Base-by-base conservation (phyloP, 2,888 invertebrate species). In the Catocala sponsa region DNA sequence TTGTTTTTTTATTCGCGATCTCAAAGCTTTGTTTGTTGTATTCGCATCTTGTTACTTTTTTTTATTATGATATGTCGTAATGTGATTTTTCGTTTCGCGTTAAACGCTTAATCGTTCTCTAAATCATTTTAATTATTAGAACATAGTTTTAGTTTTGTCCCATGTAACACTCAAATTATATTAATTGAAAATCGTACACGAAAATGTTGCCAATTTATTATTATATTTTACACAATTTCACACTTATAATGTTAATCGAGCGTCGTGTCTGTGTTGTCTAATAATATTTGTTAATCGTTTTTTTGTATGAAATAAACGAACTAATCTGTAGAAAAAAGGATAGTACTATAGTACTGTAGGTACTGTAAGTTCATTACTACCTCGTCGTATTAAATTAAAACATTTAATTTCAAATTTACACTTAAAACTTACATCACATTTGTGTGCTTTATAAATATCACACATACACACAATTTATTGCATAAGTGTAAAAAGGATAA, bases 21-120 rank as follows among this genome's bases (percentile, higher is more conserved):
- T 78, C 78, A 78, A 25, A 64, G 73, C 76, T 78, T 71, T 64
- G 59, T 69, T 63, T 63, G 54, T 76, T 74, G 56, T 63, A 62
- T 63, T 68, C 50, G 55, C 44, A 13, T 62, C 51, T 69, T 63
- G 62, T 72, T 66, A 69, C 2, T 25, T 53, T 59, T 48, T 63
- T 59, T 42, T 47, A 51, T 54, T 59, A 51, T 50, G 15, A 49
- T 56, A 58, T 55, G 41, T 63, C 51, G 61, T 59, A 50, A 56
- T 56, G 41, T 50, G 41, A 52, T 62, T 44, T 65, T 56, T 59
- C n/a, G 32, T 53, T 57, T 68, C 9, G 60, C 73, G 66, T 72
- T 33, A 61, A 57, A 74, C 74, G 63, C 76, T 60, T 47, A 32
- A 55, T 55, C 6, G 25, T 25, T 5, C 42, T 15, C 15, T 48